These are phyloP conservation scores for Cydia amplana DNA, from an alignment of 1,140 invertebrate genomes.

Conservation along the genomic window DNA sequence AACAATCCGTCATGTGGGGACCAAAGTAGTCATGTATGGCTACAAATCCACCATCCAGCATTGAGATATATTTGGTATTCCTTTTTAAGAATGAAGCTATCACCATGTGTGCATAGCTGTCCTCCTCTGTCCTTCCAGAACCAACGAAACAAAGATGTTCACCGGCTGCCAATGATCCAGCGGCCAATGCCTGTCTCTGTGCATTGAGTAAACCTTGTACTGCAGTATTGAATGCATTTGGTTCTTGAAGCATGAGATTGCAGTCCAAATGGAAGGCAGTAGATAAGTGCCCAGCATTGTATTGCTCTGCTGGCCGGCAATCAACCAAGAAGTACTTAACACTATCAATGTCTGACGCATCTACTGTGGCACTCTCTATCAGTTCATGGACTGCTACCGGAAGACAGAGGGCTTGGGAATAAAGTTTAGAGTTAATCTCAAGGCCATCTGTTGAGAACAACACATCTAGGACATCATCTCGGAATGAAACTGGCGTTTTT, in stretches of 20 bases:
- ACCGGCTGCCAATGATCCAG: constrained; percentile 93
- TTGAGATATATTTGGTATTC: constrained; percentile 94
- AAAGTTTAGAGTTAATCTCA: constrained; percentile 75
- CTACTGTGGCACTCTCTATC: constrained; percentile 87
- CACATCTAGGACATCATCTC: constrained; percentile 84
- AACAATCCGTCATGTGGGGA: constrained; percentile 87
- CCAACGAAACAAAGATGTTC: constrained; percentile 99
- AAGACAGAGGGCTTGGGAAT: constrained; percentile 94
- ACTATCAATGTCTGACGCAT: constrained; percentile 80
- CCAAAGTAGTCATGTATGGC: constrained; percentile 92
- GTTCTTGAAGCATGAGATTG: constrained; percentile 98
- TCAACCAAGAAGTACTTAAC: constrained; percentile 98
- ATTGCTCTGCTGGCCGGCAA: constrained; percentile 97
- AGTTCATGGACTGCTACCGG: constrained; percentile 94
- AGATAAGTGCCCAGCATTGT: constrained; percentile 96
- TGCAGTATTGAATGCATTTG: constrained; percentile 95
- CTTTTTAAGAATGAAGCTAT: constrained; percentile 98
- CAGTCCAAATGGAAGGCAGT: constrained; percentile 99
- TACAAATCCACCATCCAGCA: constrained; percentile 95
- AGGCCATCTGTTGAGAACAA: constrained; percentile 81
- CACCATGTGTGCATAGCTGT: constrained; percentile 99
- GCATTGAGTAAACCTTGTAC: constrained; percentile 95
- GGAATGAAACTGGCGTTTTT: constrained; percentile 95
- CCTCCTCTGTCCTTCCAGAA: constrained; percentile 96
- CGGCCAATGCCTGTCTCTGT: constrained; percentile 93